Evolutionary conservation across 2,797 vertebrate species (phyloP).

Genomic region (Chromobotia macracanthus): DNA sequence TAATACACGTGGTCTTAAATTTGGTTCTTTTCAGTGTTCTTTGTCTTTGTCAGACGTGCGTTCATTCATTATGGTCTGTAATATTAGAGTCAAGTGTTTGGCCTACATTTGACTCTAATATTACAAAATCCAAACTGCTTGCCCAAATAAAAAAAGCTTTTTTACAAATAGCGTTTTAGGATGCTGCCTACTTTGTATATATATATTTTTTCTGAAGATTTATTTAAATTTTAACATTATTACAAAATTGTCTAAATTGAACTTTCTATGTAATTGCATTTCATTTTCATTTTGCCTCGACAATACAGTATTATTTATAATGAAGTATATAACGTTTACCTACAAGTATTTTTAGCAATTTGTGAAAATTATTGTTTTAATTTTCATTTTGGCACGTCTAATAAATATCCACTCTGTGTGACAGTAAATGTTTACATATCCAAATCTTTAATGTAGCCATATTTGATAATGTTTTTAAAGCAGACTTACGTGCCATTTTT

Average conservation of each 20-base stretch:
- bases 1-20: neutral
- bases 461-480: neutral
- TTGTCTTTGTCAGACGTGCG: neutral
- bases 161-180: neutral
- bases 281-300: neutral
- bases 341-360: too few relatives aligned
- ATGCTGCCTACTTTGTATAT: slow-evolving; percentile 1
- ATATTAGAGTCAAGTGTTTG: neutral
- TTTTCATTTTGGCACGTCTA: too few relatives aligned
- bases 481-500: neutral
- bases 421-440: neutral
- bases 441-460: too few relatives aligned
- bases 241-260: neutral
- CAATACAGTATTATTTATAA: too few relatives aligned
- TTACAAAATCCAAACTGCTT: slow-evolving; percentile 8
- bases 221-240: neutral
- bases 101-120: too few relatives aligned
- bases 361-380: too few relatives aligned
- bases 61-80: neutral
- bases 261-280: neutral
- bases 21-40: neutral
- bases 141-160: neutral
- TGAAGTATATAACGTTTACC: too few relatives aligned
- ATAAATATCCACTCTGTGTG: too few relatives aligned
- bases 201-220: neutral